Evolutionary conservation across 64 coral and sea anemone species (phyloP).

Genomic region (Stylophora pistillata): DNA sequence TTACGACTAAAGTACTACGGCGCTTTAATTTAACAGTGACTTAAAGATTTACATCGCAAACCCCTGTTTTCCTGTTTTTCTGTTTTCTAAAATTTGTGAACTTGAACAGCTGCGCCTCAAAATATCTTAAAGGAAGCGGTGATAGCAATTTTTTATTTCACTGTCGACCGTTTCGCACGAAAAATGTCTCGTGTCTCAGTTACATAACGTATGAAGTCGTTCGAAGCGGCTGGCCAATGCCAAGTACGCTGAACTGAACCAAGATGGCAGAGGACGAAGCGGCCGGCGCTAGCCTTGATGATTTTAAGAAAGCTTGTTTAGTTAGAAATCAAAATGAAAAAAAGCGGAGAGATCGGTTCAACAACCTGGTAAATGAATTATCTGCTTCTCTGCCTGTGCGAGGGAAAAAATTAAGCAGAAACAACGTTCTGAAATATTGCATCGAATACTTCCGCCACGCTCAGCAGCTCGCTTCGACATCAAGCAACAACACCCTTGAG

Average conservation of each 20-base stretch:
- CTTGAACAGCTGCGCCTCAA: too few relatives aligned
- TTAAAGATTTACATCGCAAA: too few relatives aligned
- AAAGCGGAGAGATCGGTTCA: constrained; percentile 64
- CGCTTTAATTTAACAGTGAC: too few relatives aligned
- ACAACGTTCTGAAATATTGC: constrained; percentile 40
- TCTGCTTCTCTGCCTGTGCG: constrained; percentile 19
- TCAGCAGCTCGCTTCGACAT: constrained; percentile 6
- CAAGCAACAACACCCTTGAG: neutral
- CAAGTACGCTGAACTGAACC: neutral
- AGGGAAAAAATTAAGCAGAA: constrained; percentile 42
- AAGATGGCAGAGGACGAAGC: constrained; percentile 13
- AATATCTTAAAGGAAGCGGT: neutral
- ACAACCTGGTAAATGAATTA: constrained; percentile 40
- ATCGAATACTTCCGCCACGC: constrained; percentile 28
- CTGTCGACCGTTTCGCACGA: neutral
- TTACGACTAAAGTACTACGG: too few relatives aligned
- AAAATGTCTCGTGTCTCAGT: neutral
- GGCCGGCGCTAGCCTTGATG: neutral
- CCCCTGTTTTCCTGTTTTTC: too few relatives aligned
- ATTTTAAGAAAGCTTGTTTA: constrained; percentile 9
- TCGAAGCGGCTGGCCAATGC: too few relatives aligned
- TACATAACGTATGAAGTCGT: neutral
- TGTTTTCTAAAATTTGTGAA: too few relatives aligned
- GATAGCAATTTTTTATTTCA: neutral
- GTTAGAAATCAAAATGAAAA: constrained; percentile 61